These are phyloP conservation scores for Parnassius glacialis DNA, from an alignment of 2,888 invertebrate species.

Conservation along the genomic window DNA sequence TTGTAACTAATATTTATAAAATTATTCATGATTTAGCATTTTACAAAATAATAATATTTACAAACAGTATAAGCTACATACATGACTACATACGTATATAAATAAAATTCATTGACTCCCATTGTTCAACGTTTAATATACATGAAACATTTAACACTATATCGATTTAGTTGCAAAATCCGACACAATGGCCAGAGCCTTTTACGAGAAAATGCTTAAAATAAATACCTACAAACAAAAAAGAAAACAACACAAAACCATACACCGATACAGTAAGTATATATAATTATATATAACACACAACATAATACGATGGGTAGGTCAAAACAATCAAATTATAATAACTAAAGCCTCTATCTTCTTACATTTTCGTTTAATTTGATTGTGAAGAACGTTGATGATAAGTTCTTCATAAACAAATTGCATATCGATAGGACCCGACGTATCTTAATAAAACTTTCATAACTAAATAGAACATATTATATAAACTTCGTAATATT, in stretches of 20 bases:
- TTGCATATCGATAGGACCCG: conserved; percentile 4
- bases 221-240: conserved; percentile 18
- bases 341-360: conserved; percentile 27
- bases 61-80: conserved; percentile 74
- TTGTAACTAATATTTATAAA: conserved; percentile 78
- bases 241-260: conserved; percentile 23
- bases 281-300: conserved; percentile 13
- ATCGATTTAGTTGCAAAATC: conserved; percentile 35
- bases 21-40: conserved; percentile 80
- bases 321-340: conserved; percentile 24
- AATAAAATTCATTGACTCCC: conserved; percentile 80
- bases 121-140: conserved; percentile 68
- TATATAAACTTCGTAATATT: neutral
- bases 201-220: conserved; percentile 9
- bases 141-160: conserved; percentile 56
- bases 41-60: conserved; percentile 79
- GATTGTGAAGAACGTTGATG: neutral
- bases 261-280: conserved; percentile 24
- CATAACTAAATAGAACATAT: neutral
- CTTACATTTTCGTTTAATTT: conserved; percentile 5
- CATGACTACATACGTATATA: conserved; percentile 73
- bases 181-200: conserved; percentile 28
- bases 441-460: conserved; percentile 7
- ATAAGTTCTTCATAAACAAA: conserved; percentile 11
- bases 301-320: conserved; percentile 25